Percentiles rank a stretch among this genome's conserved stretches.
phyloP scores from a whole-genome alignment of 2,113 vertebrate genomes.

The Elaphurus davidianus region DNA sequence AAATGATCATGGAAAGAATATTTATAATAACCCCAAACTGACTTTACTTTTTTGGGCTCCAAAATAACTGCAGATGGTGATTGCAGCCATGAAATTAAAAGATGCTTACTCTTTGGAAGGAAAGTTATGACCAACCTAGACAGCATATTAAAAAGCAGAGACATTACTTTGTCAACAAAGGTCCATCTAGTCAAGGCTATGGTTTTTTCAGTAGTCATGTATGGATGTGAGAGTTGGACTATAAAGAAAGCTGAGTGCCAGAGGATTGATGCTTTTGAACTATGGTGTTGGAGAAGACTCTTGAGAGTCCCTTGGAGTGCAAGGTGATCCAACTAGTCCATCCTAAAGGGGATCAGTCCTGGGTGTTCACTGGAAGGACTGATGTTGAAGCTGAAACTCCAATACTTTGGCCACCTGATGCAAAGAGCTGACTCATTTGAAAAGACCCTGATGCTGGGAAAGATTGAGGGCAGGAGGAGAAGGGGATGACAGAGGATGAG shows the following conservation, averaged over 20 bases:
- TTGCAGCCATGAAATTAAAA: background rate
- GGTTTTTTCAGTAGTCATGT: background rate
- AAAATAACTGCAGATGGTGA: background rate
- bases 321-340: background rate
- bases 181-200: background rate
- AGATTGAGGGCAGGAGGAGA: background rate
- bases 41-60: background rate
- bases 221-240: background rate
- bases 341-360: background rate
- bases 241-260: fast-evolving
- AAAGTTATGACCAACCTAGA: background rate
- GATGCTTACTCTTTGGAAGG: background rate
- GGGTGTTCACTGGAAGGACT: background rate
- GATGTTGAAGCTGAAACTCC: background rate
- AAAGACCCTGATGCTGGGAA: background rate
- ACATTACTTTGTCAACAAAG: background rate
- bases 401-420: background rate
- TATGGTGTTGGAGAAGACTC: background rate
- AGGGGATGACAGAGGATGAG: background rate
- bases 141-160: background rate
- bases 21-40: background rate
- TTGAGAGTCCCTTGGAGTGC: background rate
- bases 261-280: background rate
- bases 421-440: background rate
- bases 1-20: background rate